These are phyloP conservation scores for Dynastes tityus DNA, from an alignment of 2,888 invertebrate genomes.

Conservation along the genomic window DNA sequence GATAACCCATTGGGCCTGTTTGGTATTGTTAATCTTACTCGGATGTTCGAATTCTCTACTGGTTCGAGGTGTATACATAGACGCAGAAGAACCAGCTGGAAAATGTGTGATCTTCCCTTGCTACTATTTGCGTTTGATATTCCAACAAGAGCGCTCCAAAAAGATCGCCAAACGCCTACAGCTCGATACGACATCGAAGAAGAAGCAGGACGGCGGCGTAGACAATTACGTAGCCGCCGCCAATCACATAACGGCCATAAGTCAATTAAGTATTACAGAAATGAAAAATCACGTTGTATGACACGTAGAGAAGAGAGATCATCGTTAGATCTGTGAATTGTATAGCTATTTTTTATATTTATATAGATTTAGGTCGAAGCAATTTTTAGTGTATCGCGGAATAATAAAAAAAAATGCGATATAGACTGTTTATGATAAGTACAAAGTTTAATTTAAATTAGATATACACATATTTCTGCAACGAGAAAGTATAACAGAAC, in stretches of 20 bases:
- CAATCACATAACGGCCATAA: slow-evolving; percentile 50
- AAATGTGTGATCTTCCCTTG: slow-evolving; percentile 89
- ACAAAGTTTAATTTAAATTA: slow-evolving; percentile 29
- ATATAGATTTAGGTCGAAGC: background rate
- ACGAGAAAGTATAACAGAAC: background rate
- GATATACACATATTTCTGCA: background rate
- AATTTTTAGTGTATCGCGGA: slow-evolving; percentile 9
- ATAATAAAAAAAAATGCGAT: slow-evolving; percentile 4
- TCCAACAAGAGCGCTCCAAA: slow-evolving; percentile 79
- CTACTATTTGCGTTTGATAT: slow-evolving; percentile 85
- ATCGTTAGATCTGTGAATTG: slow-evolving; percentile 24
- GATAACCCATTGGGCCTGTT: slow-evolving; percentile 84
- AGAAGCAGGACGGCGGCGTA: slow-evolving; percentile 55
- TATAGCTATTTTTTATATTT: slow-evolving; percentile 30
- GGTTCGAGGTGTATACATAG: slow-evolving; percentile 90
- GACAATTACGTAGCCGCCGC: slow-evolving; percentile 51
- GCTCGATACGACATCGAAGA: slow-evolving; percentile 57
- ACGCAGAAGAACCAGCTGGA: slow-evolving; percentile 87
- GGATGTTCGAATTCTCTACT: slow-evolving; percentile 91
- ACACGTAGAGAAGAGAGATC: slow-evolving; percentile 46
- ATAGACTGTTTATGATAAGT: slow-evolving; percentile 8
- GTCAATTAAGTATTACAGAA: slow-evolving; percentile 50
- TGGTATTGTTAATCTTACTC: slow-evolving; percentile 82
- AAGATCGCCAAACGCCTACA: slow-evolving; percentile 67
- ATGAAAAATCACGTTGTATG: slow-evolving; percentile 61